A percentile compares a stretch with the other conserved stretches of the same genome.
Evolutionary conservation across 2,888 invertebrate genomes (phyloP).

Genomic region (Tuberolachnus salignus): DNA sequence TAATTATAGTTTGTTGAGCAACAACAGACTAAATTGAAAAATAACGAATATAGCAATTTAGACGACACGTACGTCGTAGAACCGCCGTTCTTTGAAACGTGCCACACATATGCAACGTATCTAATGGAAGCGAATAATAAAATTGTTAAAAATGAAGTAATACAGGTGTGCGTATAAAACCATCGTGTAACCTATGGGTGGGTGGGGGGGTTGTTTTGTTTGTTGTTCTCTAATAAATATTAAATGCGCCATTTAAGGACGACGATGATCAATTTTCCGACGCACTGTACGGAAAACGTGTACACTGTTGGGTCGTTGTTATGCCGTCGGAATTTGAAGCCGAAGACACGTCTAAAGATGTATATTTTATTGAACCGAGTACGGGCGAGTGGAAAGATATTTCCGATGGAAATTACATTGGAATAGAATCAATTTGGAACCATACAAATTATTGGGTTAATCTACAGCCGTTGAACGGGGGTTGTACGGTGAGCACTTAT

Average conservation of each 20-base stretch:
- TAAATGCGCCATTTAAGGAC: neutral
- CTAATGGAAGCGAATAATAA: constrained; percentile 19
- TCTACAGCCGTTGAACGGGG: constrained; percentile 45
- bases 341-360: constrained; percentile 60
- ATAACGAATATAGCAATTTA: too few species aligned
- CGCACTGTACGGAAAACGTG: constrained; percentile 71
- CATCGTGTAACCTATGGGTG: too few species aligned
- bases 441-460: constrained; percentile 67
- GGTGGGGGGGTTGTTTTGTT: too few species aligned
- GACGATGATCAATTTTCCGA: constrained; percentile 64
- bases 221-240: neutral
- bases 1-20: too few species aligned
- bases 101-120: neutral
- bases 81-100: neutral
- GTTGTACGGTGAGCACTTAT: constrained; percentile 41
- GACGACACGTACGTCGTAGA: neutral
- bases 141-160: neutral
- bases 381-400: constrained; percentile 73
- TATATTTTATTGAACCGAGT: constrained; percentile 83
- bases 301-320: constrained; percentile 86
- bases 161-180: neutral
- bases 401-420: constrained; percentile 70
- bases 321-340: constrained; percentile 68
- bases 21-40: too few species aligned
- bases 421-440: constrained; percentile 71